Base-by-base conservation (phyloP, 2,888 invertebrate species). In the Iselma pallidipennis region DNA sequence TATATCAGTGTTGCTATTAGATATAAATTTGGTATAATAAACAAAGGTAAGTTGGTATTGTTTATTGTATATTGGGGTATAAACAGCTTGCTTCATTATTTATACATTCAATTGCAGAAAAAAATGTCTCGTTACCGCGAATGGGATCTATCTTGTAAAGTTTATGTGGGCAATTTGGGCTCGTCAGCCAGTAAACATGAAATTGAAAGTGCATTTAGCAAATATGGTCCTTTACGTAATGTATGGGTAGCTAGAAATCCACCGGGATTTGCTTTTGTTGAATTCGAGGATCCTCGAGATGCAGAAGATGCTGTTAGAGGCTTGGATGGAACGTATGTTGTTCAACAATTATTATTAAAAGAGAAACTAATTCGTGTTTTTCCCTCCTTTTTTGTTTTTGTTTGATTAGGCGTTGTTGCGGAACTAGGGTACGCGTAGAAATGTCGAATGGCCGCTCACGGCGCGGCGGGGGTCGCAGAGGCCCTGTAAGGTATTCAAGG, bases 171-270 rank as follows among this genome's bases (percentile, higher is more conserved):
- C 56, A 96, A 97, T 84, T 86, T 98, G 77, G 96, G 96, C 50
- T 91, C 90, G 76, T 91, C 88, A 75, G 96, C 96, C 29, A 92
- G 95, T 63, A 95, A 96, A 83, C 93, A 95, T 75, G 96, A 96
- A 82, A 85, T 95, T 59, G 96, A 97, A 83, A 93, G 95, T 80
- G 92, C 94, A 14, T 98, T 97, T 83, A 90, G 92, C 62, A 92
- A 95, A 75, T 97, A 95, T 78, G 97, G 97, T 10, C 91, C 94
- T 1, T 83, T 97, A 72, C 87, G 94, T 74, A 96, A 95, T 83
- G 96, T 97, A 49, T 98, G 97, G 97, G 96, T 98, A n/a, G 97
- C 97, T 0, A 86, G 96, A 71, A 96, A 97, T 81, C 95, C 95
- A 12, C 96, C 97, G 60, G 97, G 96, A 55, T 96, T 96, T 82